These are phyloP conservation scores for Marisa cornuarietis DNA, from an alignment of 1,140 invertebrate species.

Conservation along the genomic window DNA sequence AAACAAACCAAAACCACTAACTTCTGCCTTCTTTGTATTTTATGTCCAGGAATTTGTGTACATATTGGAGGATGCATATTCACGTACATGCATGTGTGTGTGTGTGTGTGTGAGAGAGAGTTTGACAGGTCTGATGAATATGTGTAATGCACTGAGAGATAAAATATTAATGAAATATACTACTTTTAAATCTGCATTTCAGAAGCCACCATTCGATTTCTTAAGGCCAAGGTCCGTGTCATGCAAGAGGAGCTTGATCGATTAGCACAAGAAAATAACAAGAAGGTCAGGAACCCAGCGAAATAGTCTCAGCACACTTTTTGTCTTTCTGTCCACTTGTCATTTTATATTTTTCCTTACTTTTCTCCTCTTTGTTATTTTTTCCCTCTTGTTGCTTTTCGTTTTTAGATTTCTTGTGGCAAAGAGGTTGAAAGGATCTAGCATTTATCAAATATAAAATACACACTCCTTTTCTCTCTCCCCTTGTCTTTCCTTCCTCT, in stretches of 20 bases:
- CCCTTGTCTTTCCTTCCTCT: not conserved
- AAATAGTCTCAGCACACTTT: not conserved
- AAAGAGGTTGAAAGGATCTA: no score
- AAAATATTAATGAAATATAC: not conserved
- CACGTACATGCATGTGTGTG: not conserved
- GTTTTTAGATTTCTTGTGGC: not conserved
- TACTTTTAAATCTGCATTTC: slow-evolving; percentile 24
- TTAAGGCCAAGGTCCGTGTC: slow-evolving; percentile 64
- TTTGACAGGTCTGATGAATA: not conserved
- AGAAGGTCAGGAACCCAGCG: slow-evolving; percentile 47
- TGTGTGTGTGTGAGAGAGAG: not conserved
- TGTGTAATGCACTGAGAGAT: not conserved
- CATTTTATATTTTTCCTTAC: not conserved
- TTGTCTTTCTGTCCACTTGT: not conserved
- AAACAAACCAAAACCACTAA: no score
- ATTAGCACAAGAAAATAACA: slow-evolving; percentile 53
- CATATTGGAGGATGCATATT: no score
- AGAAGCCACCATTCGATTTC: slow-evolving; percentile 64
- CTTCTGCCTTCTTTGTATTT: no score
- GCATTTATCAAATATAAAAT: no score
- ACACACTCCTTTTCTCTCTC: not conserved
- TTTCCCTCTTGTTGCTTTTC: not conserved
- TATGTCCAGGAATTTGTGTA: no score
- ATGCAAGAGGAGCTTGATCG: slow-evolving; percentile 65
- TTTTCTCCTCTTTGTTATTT: not conserved